Base-by-base conservation (phyloP, 2,113 vertebrate species). In the Probosciger aterrimus region DNA sequence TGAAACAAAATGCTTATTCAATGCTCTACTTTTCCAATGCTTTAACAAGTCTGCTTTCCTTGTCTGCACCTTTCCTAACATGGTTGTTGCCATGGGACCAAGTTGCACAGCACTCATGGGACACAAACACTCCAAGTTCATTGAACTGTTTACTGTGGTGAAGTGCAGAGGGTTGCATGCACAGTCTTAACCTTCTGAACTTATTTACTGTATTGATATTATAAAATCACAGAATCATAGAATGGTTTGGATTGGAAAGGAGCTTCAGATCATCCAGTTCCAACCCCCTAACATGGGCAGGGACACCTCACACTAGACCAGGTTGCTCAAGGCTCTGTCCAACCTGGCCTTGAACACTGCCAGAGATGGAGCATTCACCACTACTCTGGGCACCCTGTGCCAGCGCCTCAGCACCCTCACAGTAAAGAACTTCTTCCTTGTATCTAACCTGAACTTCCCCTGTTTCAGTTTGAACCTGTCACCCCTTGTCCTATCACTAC, bases 61-160 rank as follows among this genome's bases (percentile, higher is more conserved):
- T 70, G 17, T 44, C 73, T 83, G 55, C 24, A 50, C 81, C 47
- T 91, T 92, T 41, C 7, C 1, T 39, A 68, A 59, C 0, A 8
- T 27, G 57, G 33, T 68, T 89, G 83, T 87, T 96, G 83, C 80
- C 41, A 82, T 87, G 91, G 81, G 83, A 95, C 74, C 52, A 82
- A 95, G 64, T 28, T 24, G 33, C n/a, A 86, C 41, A 80, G 68
- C 50, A 63, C 49, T 86, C 1, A 0, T 7, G 70, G 41, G 33
- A 41, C 70, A 62, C 71, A 37, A 28, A 79, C 41, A 63, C 55
- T 84, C 43, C 12, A 60, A 95, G 52, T 89, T 60, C 27, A 95
- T 39, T 71, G 76, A 84, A 55, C 69, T 78, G 35, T 64, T 95
- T 82, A 81, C 68, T 22, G 25, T 55, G 77, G 65, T 39, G 69